These are phyloP conservation scores for Scytalopus superciliaris DNA, from an alignment of 2,113 vertebrate species.

Conservation along the genomic window DNA sequence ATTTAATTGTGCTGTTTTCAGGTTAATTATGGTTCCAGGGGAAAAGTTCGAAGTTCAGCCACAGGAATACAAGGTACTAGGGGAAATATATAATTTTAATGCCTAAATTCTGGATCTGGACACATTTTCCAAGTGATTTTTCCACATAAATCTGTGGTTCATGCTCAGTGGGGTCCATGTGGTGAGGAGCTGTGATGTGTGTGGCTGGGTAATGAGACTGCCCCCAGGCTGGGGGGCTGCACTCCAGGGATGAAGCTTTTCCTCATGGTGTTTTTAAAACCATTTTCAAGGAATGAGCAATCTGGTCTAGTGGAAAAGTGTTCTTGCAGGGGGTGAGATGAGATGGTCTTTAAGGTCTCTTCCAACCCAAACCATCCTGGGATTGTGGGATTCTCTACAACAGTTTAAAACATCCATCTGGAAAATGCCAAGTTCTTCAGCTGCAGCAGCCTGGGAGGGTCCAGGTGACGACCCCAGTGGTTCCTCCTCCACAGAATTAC, in stretches of 20 bases:
- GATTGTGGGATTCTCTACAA: neutral
- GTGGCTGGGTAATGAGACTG: neutral
- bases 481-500: neutral
- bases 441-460: neutral
- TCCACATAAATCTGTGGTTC: neutral
- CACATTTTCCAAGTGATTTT: neutral
- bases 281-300: neutral
- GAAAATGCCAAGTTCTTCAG: neutral
- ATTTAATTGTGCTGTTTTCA: neutral
- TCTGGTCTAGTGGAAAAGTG: neutral
- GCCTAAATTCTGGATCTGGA: neutral
- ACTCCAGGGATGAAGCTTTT: fast-evolving
- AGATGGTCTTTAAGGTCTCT: neutral
- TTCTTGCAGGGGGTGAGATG: neutral
- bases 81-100: neutral
- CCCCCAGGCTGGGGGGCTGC: neutral
- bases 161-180: neutral
- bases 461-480: fast-evolving
- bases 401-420: neutral
- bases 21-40: fast-evolving
- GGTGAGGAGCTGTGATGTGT: neutral
- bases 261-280: neutral
- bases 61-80: fast-evolving
- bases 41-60: neutral
- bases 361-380: neutral